These are phyloP conservation scores for Pyralis farinalis DNA, from an alignment of 2,888 invertebrate genomes.

Conservation along the genomic window DNA sequence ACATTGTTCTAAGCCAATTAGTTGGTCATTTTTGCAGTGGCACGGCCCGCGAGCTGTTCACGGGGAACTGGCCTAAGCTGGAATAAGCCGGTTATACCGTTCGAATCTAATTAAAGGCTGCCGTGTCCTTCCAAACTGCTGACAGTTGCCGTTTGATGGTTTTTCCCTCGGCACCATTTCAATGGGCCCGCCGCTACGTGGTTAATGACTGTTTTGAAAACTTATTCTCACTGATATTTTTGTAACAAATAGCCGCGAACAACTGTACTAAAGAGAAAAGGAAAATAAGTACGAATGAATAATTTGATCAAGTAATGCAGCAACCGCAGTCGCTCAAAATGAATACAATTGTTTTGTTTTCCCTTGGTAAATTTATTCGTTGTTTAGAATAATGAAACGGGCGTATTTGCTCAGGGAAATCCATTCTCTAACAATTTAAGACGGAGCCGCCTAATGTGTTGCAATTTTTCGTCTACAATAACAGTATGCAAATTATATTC, in stretches of 20 bases:
- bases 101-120: conserved; percentile 78
- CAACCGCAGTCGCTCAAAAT: conserved; percentile 68
- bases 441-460: conserved; percentile 63
- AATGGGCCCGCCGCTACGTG: conserved; percentile 29
- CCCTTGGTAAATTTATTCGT: conserved; percentile 73
- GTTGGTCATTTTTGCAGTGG: conserved; percentile 74
- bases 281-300: conserved; percentile 54
- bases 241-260: conserved; percentile 20
- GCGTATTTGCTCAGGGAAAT: conserved; percentile 70
- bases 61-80: conserved; percentile 65
- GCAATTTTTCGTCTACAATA: conserved; percentile 69
- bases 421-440: conserved; percentile 73
- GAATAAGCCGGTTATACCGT: conserved; percentile 74
- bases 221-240: conserved; percentile 24
- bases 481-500: conserved; percentile 52
- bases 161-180: conserved; percentile 53
- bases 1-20: conserved; percentile 77
- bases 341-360: conserved; percentile 77
- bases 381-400: conserved; percentile 76
- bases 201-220: conserved; percentile 58
- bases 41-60: conserved; percentile 49
- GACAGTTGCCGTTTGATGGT: conserved; percentile 66
- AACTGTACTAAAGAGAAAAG: conserved; percentile 31
- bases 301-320: conserved; percentile 73
- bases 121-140: conserved; percentile 69